These are phyloP conservation scores for Leptopilina drosophilae DNA, from an alignment of 2,888 invertebrate genomes.

Conservation along the genomic window DNA sequence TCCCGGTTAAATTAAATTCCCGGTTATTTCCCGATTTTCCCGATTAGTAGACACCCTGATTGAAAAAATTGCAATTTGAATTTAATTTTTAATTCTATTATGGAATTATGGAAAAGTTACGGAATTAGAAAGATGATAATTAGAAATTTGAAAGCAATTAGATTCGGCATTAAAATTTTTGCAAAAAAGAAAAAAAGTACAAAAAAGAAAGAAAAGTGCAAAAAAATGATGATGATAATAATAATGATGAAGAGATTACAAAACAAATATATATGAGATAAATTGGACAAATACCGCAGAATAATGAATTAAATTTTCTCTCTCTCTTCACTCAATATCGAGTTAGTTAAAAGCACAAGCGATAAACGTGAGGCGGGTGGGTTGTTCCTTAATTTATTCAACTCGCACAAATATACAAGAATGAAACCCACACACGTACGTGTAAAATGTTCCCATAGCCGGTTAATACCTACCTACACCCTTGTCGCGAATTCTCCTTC, in stretches of 20 bases:
- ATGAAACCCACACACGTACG: slow-evolving; percentile 1
- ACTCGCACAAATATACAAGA: background rate
- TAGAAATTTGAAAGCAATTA: too few relatives aligned
- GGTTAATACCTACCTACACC: slow-evolving; percentile 27
- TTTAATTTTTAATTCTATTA: too few relatives aligned
- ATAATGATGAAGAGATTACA: background rate
- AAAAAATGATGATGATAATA: background rate
- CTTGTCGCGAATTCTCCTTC: slow-evolving; percentile 31
- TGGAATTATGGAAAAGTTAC: too few relatives aligned
- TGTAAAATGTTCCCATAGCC: slow-evolving; percentile 9
- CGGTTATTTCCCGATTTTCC: too few relatives aligned
- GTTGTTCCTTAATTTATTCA: slow-evolving; percentile 33
- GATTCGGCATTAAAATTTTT: too few relatives aligned
- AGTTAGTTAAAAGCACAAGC: slow-evolving; percentile 14
- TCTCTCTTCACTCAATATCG: background rate
- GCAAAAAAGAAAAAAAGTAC: background rate
- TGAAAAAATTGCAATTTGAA: too few relatives aligned
- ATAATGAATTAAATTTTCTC: slow-evolving; percentile 31
- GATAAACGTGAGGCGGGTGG: slow-evolving; percentile 33
- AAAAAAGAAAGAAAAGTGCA: background rate
- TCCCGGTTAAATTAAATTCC: too few relatives aligned
- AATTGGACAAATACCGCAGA: slow-evolving; percentile 22
- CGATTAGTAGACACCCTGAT: too few relatives aligned
- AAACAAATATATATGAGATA: background rate
- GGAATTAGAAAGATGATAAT: too few relatives aligned